Percentiles rank a stretch among this genome's conserved stretches.
These are phyloP conservation scores for Zaprionus tsacasi DNA, from an alignment of 1,140 invertebrate species.

Conservation along the genomic window DNA sequence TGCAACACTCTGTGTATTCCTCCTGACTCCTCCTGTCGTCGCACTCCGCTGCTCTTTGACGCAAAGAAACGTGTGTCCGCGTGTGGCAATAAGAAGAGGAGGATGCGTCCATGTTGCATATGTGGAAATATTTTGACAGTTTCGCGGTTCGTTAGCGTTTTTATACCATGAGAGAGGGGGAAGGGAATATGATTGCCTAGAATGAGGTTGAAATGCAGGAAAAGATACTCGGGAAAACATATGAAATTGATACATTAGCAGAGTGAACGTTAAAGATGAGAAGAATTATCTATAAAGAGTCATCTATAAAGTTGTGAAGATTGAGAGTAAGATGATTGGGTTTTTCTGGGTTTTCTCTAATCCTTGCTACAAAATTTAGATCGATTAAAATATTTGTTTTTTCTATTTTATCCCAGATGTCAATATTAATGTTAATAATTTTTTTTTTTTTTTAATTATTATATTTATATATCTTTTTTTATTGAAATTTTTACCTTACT, in stretches of 20 bases:
- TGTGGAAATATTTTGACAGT: slow-evolving; percentile 81
- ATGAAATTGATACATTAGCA: background rate
- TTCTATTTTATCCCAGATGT: no score
- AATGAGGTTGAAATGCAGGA: background rate
- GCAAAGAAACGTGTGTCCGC: slow-evolving; percentile 55
- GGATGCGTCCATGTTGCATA: slow-evolving; percentile 39
- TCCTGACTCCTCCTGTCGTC: slow-evolving; percentile 59
- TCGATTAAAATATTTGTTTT: no score
- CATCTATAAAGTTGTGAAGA: no score
- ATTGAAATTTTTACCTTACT: no score
- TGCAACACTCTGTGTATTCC: background rate
- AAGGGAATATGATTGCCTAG: background rate
- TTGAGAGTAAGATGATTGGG: no score
- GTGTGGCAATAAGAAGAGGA: slow-evolving; percentile 12
- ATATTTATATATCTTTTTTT: no score
- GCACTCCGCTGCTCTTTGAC: slow-evolving; percentile 54
- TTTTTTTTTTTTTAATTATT: no score
- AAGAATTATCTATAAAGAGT: no score
- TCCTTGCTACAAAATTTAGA: no score
- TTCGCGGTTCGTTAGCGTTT: slow-evolving; percentile 77
- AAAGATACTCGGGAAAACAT: background rate
- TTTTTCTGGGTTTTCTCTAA: no score
- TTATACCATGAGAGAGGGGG: slow-evolving; percentile 5
- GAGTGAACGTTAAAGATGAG: background rate
- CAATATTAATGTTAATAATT: no score